Evolutionary conservation across 2,888 invertebrate genomes (phyloP), one percentile per base, ranked within the genome.

Genomic region (Lasius platythorax): DNA sequence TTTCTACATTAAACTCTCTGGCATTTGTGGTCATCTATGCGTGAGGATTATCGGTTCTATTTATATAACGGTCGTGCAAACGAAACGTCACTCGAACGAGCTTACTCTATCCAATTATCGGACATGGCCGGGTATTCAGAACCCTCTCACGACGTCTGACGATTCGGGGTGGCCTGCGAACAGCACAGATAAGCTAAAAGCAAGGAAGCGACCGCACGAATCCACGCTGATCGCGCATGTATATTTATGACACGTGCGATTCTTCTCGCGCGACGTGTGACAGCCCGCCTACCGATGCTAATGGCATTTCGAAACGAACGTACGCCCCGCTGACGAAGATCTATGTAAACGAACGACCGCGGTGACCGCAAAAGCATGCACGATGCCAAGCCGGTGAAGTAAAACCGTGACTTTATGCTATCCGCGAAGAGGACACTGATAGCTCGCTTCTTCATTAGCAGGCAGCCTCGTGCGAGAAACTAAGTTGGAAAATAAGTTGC

Each of bases 41-140:
- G 46, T 37, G 46, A 53, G 46, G 72, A 50, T 73, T 73, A 78
- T 61, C 83, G 86, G 85, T 68, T 88, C 70, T 89, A 90, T 93
- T 92, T 91, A 92, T 90, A 90, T 92, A 92, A 92, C 90, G 91
- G 89, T 66, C 88, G 85, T 33, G 66, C 86, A 90, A 88, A 90
- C 89, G n/a, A 90, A 92, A 89, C 89, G 87, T 86, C 87, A 85
- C 84, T 82, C 86, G 84, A 86, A 12, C 86, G 87, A 85, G 68
- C 85, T 88, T 88, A 91, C 87, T 92, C 91, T 91, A 90, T 90
- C 91, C 88, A 92, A 92, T 92, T 92, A 92, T 93, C 92, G 85
- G 87, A 87, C 83, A 87, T 87, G 89, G 78, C 75, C 74, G 64
- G 79, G 83, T 56, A 83, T 81, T 88, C 78, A 84, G 85, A 85